Evolutionary conservation across 2,797 vertebrate species (phyloP).

Genomic region (Sitta carolinensis): DNA sequence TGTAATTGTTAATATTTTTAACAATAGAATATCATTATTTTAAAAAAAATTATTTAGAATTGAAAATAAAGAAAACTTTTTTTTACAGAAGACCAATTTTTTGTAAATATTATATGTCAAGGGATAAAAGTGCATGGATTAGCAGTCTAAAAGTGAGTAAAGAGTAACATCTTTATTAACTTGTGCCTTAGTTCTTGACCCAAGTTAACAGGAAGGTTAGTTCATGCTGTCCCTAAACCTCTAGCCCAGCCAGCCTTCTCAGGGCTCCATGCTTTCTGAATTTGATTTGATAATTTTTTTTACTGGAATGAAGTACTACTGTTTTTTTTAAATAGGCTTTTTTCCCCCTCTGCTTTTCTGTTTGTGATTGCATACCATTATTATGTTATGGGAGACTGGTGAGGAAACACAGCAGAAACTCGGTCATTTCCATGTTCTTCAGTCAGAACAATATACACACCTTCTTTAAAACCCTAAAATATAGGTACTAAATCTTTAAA

Average conservation of each 20-base stretch:
- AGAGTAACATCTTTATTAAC: not conserved
- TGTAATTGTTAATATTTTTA: not conserved
- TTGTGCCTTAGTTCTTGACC: not conserved
- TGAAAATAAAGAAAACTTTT: not conserved
- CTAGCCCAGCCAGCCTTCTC: not conserved
- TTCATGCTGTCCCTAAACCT: not conserved
- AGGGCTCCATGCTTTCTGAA: not conserved
- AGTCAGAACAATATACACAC: not conserved
- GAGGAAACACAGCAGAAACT: not conserved
- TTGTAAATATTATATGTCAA: not conserved
- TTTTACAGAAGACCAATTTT: not conserved
- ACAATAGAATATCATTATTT: not conserved
- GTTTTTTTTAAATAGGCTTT: not conserved
- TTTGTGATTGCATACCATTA: not conserved
- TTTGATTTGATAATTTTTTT: not conserved
- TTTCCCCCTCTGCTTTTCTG: not conserved
- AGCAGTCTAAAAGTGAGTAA: not conserved
- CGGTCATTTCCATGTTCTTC: not conserved
- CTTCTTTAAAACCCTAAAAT: not conserved
- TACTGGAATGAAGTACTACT: not conserved
- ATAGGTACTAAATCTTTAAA: not conserved
- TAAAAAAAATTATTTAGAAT: not conserved
- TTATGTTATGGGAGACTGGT: fast-evolving
- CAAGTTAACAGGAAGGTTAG: not conserved
- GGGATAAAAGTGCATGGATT: not conserved